A percentile compares a stretch with the other conserved stretches of the same genome.
Conservation (phyloP, 2,888 invertebrate species). For the Pinctada fucata region DNA sequence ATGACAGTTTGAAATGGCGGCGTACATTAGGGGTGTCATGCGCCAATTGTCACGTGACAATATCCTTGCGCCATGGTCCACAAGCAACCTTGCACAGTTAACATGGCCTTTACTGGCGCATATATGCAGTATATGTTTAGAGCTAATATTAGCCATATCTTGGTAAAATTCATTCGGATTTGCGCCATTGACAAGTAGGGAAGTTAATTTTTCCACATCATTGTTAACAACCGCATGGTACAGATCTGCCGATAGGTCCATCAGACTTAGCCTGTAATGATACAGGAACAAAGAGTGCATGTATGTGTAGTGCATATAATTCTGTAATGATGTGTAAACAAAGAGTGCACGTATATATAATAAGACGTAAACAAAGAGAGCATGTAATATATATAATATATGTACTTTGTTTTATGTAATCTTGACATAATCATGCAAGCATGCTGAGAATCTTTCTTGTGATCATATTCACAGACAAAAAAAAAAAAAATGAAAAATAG, state of each 20-base stretch:
- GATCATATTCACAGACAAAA: no score
- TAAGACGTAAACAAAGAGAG: no score
- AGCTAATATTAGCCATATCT: constrained; percentile 62
- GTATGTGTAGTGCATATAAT: no score
- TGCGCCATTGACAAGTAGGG: constrained; percentile 56
- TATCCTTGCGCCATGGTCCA: constrained; percentile 61
- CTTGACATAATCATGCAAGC: no score
- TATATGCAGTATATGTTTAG: constrained; percentile 68
- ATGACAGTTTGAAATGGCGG: constrained; percentile 55
- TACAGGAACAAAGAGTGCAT: no score
- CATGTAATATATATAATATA: no score
- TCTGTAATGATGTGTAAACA: no score
- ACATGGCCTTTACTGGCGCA: constrained; percentile 69
- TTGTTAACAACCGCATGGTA: constrained; percentile 54
- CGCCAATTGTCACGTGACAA: constrained; percentile 68
- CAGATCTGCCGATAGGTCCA: constrained; percentile 36
- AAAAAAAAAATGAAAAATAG: no score
- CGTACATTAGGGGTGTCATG: constrained; percentile 69
- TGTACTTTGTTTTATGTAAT: no score
- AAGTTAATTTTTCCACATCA: constrained; percentile 40
- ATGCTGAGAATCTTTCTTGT: no score
- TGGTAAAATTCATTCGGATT: constrained; percentile 63
- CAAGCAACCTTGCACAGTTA: constrained; percentile 60
- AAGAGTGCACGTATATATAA: no score
- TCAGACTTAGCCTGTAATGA: not conserved